Base-by-base conservation (phyloP, 1,140 invertebrate species). In the Trissolcus basalis region DNA sequence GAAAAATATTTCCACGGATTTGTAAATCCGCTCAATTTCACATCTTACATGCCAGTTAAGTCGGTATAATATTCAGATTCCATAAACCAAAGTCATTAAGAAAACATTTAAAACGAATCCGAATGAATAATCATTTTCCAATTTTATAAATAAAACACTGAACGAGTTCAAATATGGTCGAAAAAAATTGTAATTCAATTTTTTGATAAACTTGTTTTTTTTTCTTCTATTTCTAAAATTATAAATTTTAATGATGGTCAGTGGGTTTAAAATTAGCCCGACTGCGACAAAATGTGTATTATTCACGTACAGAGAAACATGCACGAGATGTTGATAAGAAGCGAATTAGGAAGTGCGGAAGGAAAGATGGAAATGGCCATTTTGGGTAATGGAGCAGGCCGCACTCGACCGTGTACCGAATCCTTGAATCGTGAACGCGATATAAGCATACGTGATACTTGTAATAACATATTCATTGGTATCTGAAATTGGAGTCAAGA, bases 401-500 rank as follows among this genome's bases (percentile, higher is more conserved):
- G 11, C 45, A 36, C 44, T 13, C 33, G 69, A 41, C 69, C 71
- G 60, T 74, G 71, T 74, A 63, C 63, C 47, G 63, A 75, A 74
- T 61, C 67, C 67, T 64, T 72, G 56, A 63, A 58, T 41, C 11
- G 19, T 39, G 60, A 54, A 13, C 19, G 32, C 53, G 13, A 67
- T 64, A 72, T 45, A 19, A 60, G 35, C 41, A 63, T n/a, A 44
- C 39, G 12, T 15, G 51, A 55, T 47, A 39, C 49, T 70, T 59
- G 44, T 47, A 63, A 71, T 51, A 56, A 56, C 56, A 48, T 56
- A 49, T 63, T 60, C 59, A 71, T 63, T 59, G 68, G 53, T 44
- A 60, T 63, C 58, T 71, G 50, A 56, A 71, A 71, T 71, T 63
- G 68, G 58, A 71, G 58, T 71, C 68, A 71, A 71, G 68, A 71